Base-by-base conservation (phyloP, 2,113 vertebrate species). In the Varanus komodoensis region DNA sequence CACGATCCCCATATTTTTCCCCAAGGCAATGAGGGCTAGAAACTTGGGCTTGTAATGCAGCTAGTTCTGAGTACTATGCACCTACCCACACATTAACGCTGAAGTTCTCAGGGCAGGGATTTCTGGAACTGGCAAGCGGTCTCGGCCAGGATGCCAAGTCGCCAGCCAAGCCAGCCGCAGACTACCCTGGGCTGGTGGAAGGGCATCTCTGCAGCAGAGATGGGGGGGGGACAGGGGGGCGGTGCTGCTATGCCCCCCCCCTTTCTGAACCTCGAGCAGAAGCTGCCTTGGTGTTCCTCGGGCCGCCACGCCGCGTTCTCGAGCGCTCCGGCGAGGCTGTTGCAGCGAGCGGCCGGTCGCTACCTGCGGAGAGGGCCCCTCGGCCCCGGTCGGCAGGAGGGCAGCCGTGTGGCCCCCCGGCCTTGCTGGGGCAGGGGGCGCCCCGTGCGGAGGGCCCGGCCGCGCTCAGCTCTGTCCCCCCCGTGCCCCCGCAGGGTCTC, bases 401-500 rank as follows among this genome's bases (percentile, higher is more conserved):
- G 15, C 29, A 29, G 50, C 50, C 21, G 27, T 80, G 4, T 52
- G 29, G 5, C 57, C 79, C 79, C 9, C 25, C 29, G 23, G 27
- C 29, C 69, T 32, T 3, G 4, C 79, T 5, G 15, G 57, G 57
- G 57, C 57, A 15, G 57, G 57, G 57, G 17, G 57, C 38, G 38
- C 38, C 38, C 38, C 38, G 38, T 44, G 38, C 38, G 57, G 11
- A 15, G 57, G 17, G 12, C 57, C 57, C 12, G 61, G 61, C 15
- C 21, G 61, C 21, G 15, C 61, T 64, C 61, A 95, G 94, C 90
- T 94, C 93, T 95, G 94, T 97, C 78, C 29, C 90, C 96, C 11
- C 8, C 38, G 97, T 93, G 91, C 95, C 96, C 94, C 96, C 93
- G 79, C 96, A 98, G 98, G 95, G 94, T 97, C 94, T 96, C 96